These are phyloP conservation scores for Nycteola revayana DNA, from an alignment of 2,888 invertebrate species.

Conservation along the genomic window DNA sequence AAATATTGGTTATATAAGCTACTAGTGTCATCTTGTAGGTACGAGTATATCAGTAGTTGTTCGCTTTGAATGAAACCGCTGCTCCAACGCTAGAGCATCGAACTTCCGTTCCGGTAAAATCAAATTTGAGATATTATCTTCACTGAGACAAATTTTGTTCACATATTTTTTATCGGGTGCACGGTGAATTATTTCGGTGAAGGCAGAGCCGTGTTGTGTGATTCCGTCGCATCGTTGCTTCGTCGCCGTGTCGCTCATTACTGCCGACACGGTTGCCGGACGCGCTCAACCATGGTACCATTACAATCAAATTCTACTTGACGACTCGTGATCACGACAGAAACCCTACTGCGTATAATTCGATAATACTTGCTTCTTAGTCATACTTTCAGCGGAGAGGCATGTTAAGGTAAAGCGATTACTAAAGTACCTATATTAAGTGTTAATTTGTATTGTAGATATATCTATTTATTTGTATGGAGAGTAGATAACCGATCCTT, in stretches of 20 bases:
- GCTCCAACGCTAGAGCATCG: slow-evolving; percentile 24
- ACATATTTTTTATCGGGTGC: slow-evolving; percentile 56
- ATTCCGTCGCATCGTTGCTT: slow-evolving; percentile 55
- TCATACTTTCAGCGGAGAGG: slow-evolving; percentile 25
- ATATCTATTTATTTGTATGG: too few species aligned
- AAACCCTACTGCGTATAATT: slow-evolving; percentile 53
- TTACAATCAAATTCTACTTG: slow-evolving; percentile 66
- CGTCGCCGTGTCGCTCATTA: slow-evolving; percentile 64
- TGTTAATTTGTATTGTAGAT: too few species aligned
- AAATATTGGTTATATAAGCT: too few species aligned
- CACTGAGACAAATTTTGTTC: slow-evolving; percentile 53
- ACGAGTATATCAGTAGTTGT: too few species aligned
- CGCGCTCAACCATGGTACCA: slow-evolving; percentile 60
- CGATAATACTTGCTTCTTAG: slow-evolving; percentile 33
- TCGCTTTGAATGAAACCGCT: too few species aligned
- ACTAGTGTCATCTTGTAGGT: too few species aligned
- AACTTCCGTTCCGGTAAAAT: slow-evolving; percentile 45
- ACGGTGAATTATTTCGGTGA: slow-evolving; percentile 48
- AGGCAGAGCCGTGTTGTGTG: slow-evolving; percentile 48
- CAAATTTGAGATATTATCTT: slow-evolving; percentile 37
- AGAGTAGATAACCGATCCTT: too few species aligned
- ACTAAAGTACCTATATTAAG: too few species aligned
- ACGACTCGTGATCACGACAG: slow-evolving; percentile 69
- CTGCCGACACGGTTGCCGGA: slow-evolving; percentile 42
- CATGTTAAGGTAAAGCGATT: too few species aligned